These are phyloP conservation scores for Austrofundulus limnaeus DNA, from an alignment of 2,113 vertebrate genomes.

Conservation along the genomic window DNA sequence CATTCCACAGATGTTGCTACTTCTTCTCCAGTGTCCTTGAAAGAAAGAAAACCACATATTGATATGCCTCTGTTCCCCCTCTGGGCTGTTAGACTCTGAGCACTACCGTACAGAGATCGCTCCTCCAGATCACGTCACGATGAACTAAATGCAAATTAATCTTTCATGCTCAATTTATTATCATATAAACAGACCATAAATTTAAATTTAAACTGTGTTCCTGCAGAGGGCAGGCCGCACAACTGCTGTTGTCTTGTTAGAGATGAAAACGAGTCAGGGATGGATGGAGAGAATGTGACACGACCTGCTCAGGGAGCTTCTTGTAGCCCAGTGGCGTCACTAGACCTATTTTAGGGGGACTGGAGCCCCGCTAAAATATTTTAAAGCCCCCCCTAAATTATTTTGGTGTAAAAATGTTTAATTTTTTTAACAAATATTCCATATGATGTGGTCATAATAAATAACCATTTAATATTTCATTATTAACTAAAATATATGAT, in stretches of 20 bases:
- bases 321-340: too few species aligned
- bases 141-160: constrained; percentile 68
- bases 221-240: constrained; percentile 38
- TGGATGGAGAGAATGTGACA: constrained; percentile 12
- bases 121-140: constrained; percentile 54
- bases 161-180: constrained; percentile 71
- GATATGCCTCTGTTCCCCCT: constrained; percentile 36
- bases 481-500: too few species aligned
- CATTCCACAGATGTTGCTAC: constrained; percentile 34
- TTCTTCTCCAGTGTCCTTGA: constrained; percentile 53
- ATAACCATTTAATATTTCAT: too few species aligned
- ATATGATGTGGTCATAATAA: too few species aligned
- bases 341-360: too few species aligned
- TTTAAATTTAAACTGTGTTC: constrained; percentile 58
- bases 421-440: too few species aligned
- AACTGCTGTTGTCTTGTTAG: constrained; percentile 28
- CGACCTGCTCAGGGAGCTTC: constrained; percentile 15
- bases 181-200: constrained; percentile 63
- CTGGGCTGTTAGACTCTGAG: constrained; percentile 53
- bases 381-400: too few species aligned
- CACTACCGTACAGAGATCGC: constrained; percentile 47
- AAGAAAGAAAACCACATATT: constrained; percentile 51
- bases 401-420: too few species aligned
- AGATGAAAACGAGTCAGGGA: constrained; percentile 12
- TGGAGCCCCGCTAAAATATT: too few species aligned